Evolutionary conservation across 2,797 vertebrate species (phyloP).

Genomic region (Cyprinodon diabolis): DNA sequence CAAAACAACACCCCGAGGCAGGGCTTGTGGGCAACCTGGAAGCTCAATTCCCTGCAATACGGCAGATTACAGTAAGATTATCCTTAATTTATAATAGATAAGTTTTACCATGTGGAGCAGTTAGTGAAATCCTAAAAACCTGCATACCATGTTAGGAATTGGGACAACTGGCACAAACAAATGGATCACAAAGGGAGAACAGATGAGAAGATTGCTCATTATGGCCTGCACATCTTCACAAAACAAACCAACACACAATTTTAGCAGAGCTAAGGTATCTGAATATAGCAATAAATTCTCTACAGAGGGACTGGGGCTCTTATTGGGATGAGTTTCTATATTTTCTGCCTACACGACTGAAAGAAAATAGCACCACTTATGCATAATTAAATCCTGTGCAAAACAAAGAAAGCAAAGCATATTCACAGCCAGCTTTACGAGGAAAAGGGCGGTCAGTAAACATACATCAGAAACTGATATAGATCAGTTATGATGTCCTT

Average conservation of each 20-base stretch:
- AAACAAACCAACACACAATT: conserved; percentile 10
- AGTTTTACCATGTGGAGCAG: conserved; percentile 5
- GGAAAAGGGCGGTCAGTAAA: conserved; percentile 19
- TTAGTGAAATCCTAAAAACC: not conserved
- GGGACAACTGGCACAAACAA: not conserved
- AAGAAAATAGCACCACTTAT: conserved; percentile 38
- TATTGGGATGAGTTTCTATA: not conserved
- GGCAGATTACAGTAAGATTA: conserved; percentile 1
- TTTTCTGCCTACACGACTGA: conserved; percentile 19
- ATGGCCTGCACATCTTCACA: conserved; percentile 14
- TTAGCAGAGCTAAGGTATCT: conserved; percentile 13
- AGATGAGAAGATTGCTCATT: not conserved
- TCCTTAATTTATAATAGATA: conserved; percentile 11
- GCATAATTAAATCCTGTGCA: conserved; percentile 60
- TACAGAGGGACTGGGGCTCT: conserved; percentile 14
- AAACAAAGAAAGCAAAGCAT: conserved; percentile 54
- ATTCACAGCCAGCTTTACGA: conserved; percentile 46
- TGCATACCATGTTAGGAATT: conserved; percentile 6
- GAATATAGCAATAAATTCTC: conserved; percentile 6
- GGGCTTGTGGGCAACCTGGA: conserved; percentile 15
- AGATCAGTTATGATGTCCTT: conserved; percentile 19
- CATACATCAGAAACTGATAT: conserved; percentile 19
- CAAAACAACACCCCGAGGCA: conserved; percentile 33
- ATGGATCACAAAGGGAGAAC: conserved; percentile 5
- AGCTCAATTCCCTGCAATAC: conserved; percentile 8